Percentiles rank a stretch among this genome's conserved stretches.
Conservation (phyloP, 37 sponge, comb jelly and placozoan species). For the Mnemiopsis leidyi region DNA sequence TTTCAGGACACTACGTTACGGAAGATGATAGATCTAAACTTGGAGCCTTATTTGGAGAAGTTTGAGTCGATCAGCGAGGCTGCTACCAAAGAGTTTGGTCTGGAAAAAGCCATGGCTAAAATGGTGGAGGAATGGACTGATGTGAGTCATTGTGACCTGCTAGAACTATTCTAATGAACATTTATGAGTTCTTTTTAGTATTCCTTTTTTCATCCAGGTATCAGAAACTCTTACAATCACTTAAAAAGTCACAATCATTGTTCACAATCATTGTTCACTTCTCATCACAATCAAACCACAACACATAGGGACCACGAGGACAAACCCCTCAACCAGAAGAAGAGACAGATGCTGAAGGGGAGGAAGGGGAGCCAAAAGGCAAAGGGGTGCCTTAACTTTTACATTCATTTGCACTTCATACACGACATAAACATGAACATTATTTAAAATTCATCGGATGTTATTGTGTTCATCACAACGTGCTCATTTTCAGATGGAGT, state of each 20-base stretch:
- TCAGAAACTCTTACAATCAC: too few species aligned
- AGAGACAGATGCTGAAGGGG: neutral
- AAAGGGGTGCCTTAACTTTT: neutral
- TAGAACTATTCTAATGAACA: neutral
- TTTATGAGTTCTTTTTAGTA: too few species aligned
- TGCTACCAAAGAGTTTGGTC: conserved; percentile 94
- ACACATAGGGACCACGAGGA: too few species aligned
- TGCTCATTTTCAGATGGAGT: conserved; percentile 76
- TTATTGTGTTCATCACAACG: too few species aligned
- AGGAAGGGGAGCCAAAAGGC: neutral
- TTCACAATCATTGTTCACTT: neutral
- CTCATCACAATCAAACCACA: neutral
- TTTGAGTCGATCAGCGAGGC: conserved; percentile 98
- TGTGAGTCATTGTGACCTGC: conserved; percentile 69
- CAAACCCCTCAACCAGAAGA: neutral
- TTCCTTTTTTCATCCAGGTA: too few species aligned
- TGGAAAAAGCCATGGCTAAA: conserved; percentile 98
- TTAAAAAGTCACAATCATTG: too few species aligned
- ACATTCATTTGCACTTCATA: neutral
- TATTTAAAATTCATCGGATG: too few species aligned
- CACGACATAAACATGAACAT: neutral
- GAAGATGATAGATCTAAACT: conserved; percentile 86
- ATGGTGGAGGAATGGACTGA: conserved; percentile 96
- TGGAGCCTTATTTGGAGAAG: conserved; percentile 91
- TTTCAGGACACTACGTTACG: conserved; percentile 81